Evolutionary conservation across 2,888 invertebrate species (phyloP).

Genomic region (Lomographa bimaculata): DNA sequence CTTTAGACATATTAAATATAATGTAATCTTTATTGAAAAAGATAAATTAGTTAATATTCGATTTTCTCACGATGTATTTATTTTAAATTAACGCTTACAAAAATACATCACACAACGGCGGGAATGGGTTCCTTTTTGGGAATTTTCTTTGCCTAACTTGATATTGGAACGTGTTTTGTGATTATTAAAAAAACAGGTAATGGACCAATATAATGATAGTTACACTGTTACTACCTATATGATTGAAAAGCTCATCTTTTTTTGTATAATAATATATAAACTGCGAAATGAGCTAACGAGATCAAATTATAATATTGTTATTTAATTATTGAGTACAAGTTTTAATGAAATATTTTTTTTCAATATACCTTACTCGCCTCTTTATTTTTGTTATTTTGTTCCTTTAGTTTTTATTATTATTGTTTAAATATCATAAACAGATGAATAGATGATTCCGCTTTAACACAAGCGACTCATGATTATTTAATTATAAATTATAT

Average conservation of each 20-base stretch:
- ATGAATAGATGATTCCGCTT: slow-evolving; percentile 55
- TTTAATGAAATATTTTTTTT: slow-evolving; percentile 79
- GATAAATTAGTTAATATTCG: slow-evolving; percentile 58
- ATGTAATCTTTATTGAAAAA: slow-evolving; percentile 66
- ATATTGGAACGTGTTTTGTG: slow-evolving; percentile 39
- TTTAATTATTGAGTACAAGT: slow-evolving; percentile 83
- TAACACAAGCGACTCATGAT: slow-evolving; percentile 61
- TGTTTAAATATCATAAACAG: slow-evolving; percentile 73
- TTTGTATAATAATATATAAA: slow-evolving; percentile 54
- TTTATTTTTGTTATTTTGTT: slow-evolving; percentile 81
- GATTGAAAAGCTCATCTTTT: slow-evolving; percentile 65
- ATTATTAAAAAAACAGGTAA: slow-evolving; percentile 51
- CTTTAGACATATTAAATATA: slow-evolving; percentile 79
- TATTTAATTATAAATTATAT: slow-evolving; percentile 60
- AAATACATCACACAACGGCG: slow-evolving; percentile 70
- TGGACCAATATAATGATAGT: slow-evolving; percentile 72
- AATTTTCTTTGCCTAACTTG: slow-evolving; percentile 43
- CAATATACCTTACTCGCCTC: slow-evolving; percentile 78
- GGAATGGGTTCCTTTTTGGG: slow-evolving; percentile 40
- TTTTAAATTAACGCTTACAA: slow-evolving; percentile 69
- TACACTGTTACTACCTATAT: slow-evolving; percentile 62
- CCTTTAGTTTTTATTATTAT: slow-evolving; percentile 81
- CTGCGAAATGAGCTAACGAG: slow-evolving; percentile 70
- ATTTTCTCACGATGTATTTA: slow-evolving; percentile 68
- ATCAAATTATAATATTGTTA: slow-evolving; percentile 83